These are phyloP conservation scores for Heliconius cydno DNA, from an alignment of 2,888 invertebrate genomes.

Conservation along the genomic window DNA sequence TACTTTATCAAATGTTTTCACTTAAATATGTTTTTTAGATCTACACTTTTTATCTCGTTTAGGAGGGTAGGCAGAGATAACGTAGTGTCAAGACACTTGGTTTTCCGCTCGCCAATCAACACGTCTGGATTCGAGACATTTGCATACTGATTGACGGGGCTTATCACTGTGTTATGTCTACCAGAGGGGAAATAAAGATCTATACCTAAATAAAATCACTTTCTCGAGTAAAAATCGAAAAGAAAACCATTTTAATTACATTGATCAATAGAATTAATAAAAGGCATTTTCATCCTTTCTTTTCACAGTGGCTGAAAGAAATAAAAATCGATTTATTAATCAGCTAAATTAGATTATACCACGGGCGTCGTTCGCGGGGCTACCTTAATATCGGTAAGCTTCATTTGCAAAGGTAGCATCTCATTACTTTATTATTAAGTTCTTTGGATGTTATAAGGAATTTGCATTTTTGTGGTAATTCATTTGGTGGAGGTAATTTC, in stretches of 20 bases:
- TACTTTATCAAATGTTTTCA: not conserved
- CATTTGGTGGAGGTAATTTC: not conserved
- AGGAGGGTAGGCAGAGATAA: not conserved
- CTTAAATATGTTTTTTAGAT: not conserved
- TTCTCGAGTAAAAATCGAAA: too few species aligned
- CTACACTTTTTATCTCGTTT: too few species aligned
- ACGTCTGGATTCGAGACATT: not conserved
- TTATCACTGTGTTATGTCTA: not conserved
- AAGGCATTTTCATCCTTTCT: not conserved
- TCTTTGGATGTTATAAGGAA: conserved; percentile 8
- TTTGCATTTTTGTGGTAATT: not conserved
- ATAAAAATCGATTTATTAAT: not conserved
- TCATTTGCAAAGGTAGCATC: not conserved
- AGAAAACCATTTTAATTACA: not conserved
- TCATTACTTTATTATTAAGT: conserved; percentile 7
- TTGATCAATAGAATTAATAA: not conserved
- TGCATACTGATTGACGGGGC: not conserved
- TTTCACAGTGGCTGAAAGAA: not conserved
- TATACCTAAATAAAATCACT: not conserved
- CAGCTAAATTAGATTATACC: not conserved
- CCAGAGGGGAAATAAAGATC: not conserved
- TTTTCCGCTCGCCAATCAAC: not conserved
- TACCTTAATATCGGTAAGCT: conserved; percentile 3
- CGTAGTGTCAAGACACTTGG: not conserved
- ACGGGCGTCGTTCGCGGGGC: conserved; percentile 9